These are phyloP conservation scores for Hylaeus anthracinus DNA, from an alignment of 1,140 invertebrate genomes.

Conservation along the genomic window DNA sequence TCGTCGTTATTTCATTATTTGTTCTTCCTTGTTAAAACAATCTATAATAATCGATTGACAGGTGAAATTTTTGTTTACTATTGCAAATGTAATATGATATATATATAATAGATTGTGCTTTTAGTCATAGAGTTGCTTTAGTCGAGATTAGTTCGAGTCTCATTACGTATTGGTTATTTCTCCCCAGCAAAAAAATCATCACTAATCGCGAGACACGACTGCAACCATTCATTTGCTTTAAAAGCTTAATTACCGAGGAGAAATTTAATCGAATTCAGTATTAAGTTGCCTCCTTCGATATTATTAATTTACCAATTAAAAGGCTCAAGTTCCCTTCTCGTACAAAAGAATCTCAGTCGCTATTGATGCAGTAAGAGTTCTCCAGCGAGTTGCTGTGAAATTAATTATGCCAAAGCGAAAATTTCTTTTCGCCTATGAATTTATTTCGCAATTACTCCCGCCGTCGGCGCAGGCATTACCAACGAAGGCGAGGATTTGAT, in stretches of 20 bases:
- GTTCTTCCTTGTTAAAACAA: too few species aligned
- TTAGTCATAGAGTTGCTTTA: too few species aligned
- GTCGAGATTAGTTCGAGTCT: not conserved
- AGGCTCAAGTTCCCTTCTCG: too few species aligned
- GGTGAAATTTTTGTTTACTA: too few species aligned
- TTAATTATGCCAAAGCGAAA: not conserved
- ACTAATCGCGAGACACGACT: not conserved
- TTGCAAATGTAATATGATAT: too few species aligned
- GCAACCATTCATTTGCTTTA: not conserved
- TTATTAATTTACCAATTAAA: constrained; percentile 4
- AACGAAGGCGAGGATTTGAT: constrained; percentile 4
- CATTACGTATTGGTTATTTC: too few species aligned
- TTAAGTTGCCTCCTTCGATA: too few species aligned
- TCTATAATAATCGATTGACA: too few species aligned
- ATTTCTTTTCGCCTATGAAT: not conserved
- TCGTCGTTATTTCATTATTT: too few species aligned
- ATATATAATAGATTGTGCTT: too few species aligned
- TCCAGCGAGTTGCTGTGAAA: not conserved
- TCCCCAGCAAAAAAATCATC: too few species aligned
- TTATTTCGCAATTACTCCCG: not conserved
- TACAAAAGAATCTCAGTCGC: not conserved
- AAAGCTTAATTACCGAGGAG: not conserved
- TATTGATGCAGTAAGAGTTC: not conserved
- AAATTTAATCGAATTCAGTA: not conserved
- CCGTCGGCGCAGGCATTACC: not conserved